phyloP scores from a whole-genome alignment of 1,140 invertebrate species.

The Atta texana region DNA sequence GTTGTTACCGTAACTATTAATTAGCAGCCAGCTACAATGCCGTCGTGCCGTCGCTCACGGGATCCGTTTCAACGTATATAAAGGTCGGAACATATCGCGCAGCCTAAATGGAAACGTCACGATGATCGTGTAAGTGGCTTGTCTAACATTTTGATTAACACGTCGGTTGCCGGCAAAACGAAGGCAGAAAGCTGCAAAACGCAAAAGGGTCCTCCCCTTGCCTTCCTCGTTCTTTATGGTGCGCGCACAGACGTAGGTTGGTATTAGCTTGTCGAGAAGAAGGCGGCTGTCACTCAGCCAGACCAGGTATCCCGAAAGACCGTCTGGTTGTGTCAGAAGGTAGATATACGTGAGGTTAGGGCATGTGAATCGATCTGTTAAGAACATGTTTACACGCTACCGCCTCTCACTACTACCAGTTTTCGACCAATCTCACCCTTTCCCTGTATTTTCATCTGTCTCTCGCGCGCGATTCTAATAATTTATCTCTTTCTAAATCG shows the following conservation, averaged over 20 bases:
- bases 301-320: constrained; percentile 70
- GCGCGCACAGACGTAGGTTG: constrained; percentile 79
- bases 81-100: constrained; percentile 57
- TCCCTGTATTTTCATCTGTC: not conserved
- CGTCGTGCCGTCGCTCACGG: constrained; percentile 67
- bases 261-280: constrained; percentile 85
- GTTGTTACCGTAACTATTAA: constrained; percentile 75
- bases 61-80: constrained; percentile 52
- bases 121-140: constrained; percentile 86
- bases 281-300: constrained; percentile 73
- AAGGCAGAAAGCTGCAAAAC: constrained; percentile 76
- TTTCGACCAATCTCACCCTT: not conserved
- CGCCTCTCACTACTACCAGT: constrained; percentile 66
- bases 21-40: constrained; percentile 69
- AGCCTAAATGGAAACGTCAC: constrained; percentile 86
- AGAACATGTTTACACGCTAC: constrained; percentile 79
- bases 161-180: constrained; percentile 82
- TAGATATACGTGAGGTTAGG: constrained; percentile 43
- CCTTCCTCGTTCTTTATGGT: constrained; percentile 67
- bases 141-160: constrained; percentile 87
- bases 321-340: constrained; percentile 73
- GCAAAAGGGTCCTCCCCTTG: constrained; percentile 77
- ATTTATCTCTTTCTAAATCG: not conserved
- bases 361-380: constrained; percentile 76
- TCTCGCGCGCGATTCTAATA: constrained; percentile 26